Conservation (phyloP, 2,888 invertebrate species). For the Chironomus tentans region DNA sequence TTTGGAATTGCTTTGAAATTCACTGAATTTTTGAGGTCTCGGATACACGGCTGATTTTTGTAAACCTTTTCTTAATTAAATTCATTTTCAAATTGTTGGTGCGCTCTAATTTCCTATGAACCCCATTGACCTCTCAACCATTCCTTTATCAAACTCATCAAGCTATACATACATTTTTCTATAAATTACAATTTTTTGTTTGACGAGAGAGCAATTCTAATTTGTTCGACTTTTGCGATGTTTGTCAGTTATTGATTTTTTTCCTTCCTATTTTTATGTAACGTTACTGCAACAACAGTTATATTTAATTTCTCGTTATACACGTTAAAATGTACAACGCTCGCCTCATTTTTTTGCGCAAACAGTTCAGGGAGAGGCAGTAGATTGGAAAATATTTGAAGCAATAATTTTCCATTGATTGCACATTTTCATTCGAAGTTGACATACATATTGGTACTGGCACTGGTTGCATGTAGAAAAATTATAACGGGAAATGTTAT, state of each 20-base stretch:
- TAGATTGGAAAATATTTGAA: slow-evolving; percentile 10
- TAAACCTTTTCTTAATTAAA: too few relatives aligned
- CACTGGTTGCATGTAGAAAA: background rate
- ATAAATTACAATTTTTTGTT: background rate
- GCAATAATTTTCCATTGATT: slow-evolving; percentile 12
- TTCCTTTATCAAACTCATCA: too few relatives aligned
- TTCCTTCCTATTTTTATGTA: background rate
- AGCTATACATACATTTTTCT: too few relatives aligned
- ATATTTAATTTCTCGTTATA: background rate
- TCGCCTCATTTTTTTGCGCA: too few relatives aligned
- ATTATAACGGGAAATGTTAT: background rate
- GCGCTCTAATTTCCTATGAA: too few relatives aligned
- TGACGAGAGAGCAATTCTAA: background rate
- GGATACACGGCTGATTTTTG: too few relatives aligned
- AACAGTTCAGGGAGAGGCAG: background rate
- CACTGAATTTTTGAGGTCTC: too few relatives aligned
- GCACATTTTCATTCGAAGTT: background rate
- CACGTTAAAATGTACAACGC: too few relatives aligned
- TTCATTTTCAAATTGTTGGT: too few relatives aligned
- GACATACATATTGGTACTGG: background rate
- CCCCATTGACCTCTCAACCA: too few relatives aligned
- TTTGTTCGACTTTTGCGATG: background rate
- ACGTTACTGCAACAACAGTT: background rate
- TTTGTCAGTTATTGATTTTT: slow-evolving; percentile 9
- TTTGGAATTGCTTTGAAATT: too few relatives aligned